Evolutionary conservation across 2,888 invertebrate species (phyloP), one percentile per base, ranked within the genome.

Genomic region (Glyphotaelius pellucidus): DNA sequence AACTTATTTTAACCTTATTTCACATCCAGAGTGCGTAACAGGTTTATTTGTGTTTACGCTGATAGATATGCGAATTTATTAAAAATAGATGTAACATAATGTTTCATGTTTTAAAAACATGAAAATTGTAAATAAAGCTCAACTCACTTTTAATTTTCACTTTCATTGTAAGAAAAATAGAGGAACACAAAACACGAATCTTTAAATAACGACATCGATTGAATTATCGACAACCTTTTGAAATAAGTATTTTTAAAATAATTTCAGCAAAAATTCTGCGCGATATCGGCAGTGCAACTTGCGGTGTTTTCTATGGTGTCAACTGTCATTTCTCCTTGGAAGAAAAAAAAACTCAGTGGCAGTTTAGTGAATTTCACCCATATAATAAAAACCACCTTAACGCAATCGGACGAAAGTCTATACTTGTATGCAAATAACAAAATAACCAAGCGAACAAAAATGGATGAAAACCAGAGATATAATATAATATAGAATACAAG

Each of bases 91-190:
- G 25, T 32, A 32, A 83, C 32, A 32, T 31, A 83, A 83, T 19
- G 38, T 83, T 83, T 32, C 35, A n/a, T 83, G 83, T 35, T 83
- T 83, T 83, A 25, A 35, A 83, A 32, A 31, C 35, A 83, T 38
- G 38, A 83, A 35, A 35, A 83, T 83, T 32, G 32, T 81, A 81
- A 32, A 81, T 32, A 15, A 31, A 32, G 19, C 25, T 14, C n/a
- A 35, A 89, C 88, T 89, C 38, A 89, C 88, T 89, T 89, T 89
- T 89, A 89, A 89, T 89, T 89, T 89, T 89, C 79, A 89, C 88
- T 89, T 89, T 89, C 88, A 89, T 89, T 14, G 31, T 89, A 79
- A 32, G 79, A 67, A 79, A 89, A 35, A 80, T 25, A 89, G 80
- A 35, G 19, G n/a, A 89, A 79, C 88, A 80, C 14, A 31, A 79